Base-by-base conservation (phyloP, 2,113 vertebrate genomes). In the Gracilinanus agilis region DNA sequence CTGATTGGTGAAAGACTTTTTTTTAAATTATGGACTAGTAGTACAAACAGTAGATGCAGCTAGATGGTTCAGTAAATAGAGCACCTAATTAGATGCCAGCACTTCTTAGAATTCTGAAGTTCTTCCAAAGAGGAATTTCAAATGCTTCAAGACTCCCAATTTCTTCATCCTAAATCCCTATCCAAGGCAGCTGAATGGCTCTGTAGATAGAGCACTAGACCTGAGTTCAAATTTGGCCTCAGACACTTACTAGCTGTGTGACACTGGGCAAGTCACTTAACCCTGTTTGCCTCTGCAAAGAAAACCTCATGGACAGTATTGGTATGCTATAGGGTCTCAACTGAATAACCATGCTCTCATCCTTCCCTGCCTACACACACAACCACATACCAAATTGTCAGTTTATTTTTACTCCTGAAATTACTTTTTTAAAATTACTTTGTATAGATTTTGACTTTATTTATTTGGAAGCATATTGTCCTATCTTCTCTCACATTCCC, bases 1-100 rank as follows among this genome's bases (percentile, higher is more conserved):
- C 75, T 44, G 55, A 27, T 89, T n/a, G 49, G 29, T 93, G 40
- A 90, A 96, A 75, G 16, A n/a, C n/a, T 75, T 75, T 67, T 61
- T 75, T 75, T n/a, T 13, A 19, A 75, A n/a, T 75, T n/a, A n/a
- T 21, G n/a, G 12, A 40, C 16, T 83, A 83, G 67, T 83, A 21
- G 21, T 21, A 83, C n/a, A 83, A 83, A 83, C 9, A 19, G 7
- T 23, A 83, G 19, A 40, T 1, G 67, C n/a, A 83, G 16, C 16
- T 23, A 83, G n/a, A 83, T 40, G 19, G n/a, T 7, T 83, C n/a
- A 83, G n/a, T 40, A 24, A 16, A 40, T 75, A 40, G 67, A 75
- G 67, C 21, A 1, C 6, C 49, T 49, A 49, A 49, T 49, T 49
- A 49, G 49, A 49, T 49, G 5, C 49, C 49, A 49, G 49, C 49